phyloP scores from a whole-genome alignment of 2,797 vertebrate species.

The Eupleurogrammus muticus region DNA sequence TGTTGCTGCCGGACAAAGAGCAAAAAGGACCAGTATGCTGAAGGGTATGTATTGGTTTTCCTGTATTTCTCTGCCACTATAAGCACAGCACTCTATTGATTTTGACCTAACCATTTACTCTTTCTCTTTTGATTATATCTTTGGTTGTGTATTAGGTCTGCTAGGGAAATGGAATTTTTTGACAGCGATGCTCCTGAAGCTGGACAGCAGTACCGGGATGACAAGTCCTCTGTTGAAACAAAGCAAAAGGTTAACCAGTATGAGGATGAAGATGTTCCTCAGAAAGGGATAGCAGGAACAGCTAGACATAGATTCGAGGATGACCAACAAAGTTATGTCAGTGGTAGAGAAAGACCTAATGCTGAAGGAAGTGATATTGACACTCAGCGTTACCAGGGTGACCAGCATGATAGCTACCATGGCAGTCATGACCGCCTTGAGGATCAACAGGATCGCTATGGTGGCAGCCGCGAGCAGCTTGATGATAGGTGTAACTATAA shows the following conservation, averaged over 20 bases:
- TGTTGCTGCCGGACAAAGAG: constrained; percentile 85
- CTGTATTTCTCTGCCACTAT: not conserved
- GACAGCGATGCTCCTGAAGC: constrained; percentile 59
- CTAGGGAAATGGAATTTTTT: constrained; percentile 52
- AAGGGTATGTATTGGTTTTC: constrained; percentile 82
- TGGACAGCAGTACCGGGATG: constrained; percentile 44
- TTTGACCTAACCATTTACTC: not conserved
- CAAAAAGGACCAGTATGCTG: constrained; percentile 65
- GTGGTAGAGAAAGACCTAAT: constrained; percentile 42
- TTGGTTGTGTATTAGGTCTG: constrained; percentile 55
- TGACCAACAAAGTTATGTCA: constrained; percentile 50
- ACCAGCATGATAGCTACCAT: constrained; percentile 28
- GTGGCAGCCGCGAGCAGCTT: constrained; percentile 16
- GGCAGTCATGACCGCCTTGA: constrained; percentile 29
- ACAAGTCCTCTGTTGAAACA: constrained; percentile 36
- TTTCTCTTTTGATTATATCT: not conserved
- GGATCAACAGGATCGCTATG: too few species aligned
- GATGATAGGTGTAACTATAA: constrained; percentile 23
- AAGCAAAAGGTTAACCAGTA: constrained; percentile 27
- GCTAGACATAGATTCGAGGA: constrained; percentile 42
- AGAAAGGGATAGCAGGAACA: constrained; percentile 6
- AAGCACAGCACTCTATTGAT: too few species aligned
- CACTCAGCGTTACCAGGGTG: constrained; percentile 39
- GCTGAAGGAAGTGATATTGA: constrained; percentile 50
- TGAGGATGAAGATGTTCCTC: constrained; percentile 39